Base-by-base conservation (phyloP, 2,113 vertebrate species). In the Morone chrysops region DNA sequence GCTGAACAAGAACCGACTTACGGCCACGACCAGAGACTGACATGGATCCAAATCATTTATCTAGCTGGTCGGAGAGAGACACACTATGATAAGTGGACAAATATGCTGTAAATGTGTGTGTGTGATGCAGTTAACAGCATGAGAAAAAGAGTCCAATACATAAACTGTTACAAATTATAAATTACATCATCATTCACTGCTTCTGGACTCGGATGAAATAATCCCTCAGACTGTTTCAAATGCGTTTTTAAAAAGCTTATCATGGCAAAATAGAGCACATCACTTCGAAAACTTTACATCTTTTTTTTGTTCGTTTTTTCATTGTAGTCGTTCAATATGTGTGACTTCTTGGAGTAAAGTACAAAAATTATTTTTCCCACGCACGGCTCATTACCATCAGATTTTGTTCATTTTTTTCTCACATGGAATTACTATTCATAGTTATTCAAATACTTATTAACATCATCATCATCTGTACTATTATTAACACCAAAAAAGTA, bases 401-500 rank as follows among this genome's bases (percentile, higher is more conserved):
- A 87, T 79, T 87, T 89, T 78, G 72, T 82, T 90, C 31, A 8
- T 65, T 76, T 59, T 86, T 90, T 86, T 93, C 90, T 94, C 88
- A 95, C 93, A 93, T 91, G 85, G 91, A 94, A 90, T 94, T 92
- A 95, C 91, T 94, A 91, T 90, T 93, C 92, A 94, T 91, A 93
- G 87, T 93, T 93, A 94, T 94, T 95, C 92, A 95, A 94, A 96
- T 94, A 96, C 94, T 87, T 94, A 94, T 94, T 94, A 94, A 95
- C 95, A 95, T 93, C 93, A 93, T 93, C 92, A 91, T 93, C 85
- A 90, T 93, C 84, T 66, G 92, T 92, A 94, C 92, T 93, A 94
- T 93, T 94, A 95, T 95, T 94, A 94, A 96, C 95, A 95, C 94
- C 95, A 93, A 95, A 91, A 94, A 93, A 93, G 94, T 92, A 93